Evolutionary conservation across 1,140 invertebrate species (phyloP), one percentile per base, ranked within the genome.

Genomic region (Temnothorax longispinosus): DNA sequence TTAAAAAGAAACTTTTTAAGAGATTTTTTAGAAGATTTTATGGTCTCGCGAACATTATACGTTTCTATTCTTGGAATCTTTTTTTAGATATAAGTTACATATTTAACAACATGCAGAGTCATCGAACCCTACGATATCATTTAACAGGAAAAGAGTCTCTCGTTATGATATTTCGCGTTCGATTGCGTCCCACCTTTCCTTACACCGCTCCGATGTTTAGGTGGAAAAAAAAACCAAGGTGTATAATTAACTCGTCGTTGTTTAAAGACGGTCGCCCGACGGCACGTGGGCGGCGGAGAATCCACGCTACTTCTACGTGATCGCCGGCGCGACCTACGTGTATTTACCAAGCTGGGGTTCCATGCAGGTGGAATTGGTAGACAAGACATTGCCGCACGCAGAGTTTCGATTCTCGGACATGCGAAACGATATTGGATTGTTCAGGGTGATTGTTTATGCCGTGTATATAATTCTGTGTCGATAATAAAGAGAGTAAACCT

Each of bases 361-460:
- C 54, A 92, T 88, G 38, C 94, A 94, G 75, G 88, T 92, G 56
- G 89, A 91, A 86, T 80, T 91, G 50, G 41, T 93, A 71, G 92
- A 94, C 72, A 86, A 62, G 77, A 75, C 92, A 44, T 64, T 94
- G 18, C 94, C 94, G 38, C 94, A 94, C 88, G 87, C 85, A 27
- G 87, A 81, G 62, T 94, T 93, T 87, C 91, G 77, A 52, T 90
- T 88, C 77, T 71, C 67, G 32, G 87, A 85, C 64, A 92, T 94
- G 93, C 88, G 62, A 85, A 85, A 94, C 85, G 94, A 94, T 77
- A 94, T 94, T 88, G 94, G 93, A 87, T 89, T 94, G 54, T 91
- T 92, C 89, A 92, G 91, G 92, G 94, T 94, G 77, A 90, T 60
- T 90, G 85, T 92, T 88, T 64, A 87, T 69, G 62, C 82, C 85